A percentile compares a stretch with the other conserved stretches of the same genome.
These are phyloP conservation scores for Sminthurinus signatus DNA, from an alignment of 1,140 invertebrate species.

Conservation along the genomic window DNA sequence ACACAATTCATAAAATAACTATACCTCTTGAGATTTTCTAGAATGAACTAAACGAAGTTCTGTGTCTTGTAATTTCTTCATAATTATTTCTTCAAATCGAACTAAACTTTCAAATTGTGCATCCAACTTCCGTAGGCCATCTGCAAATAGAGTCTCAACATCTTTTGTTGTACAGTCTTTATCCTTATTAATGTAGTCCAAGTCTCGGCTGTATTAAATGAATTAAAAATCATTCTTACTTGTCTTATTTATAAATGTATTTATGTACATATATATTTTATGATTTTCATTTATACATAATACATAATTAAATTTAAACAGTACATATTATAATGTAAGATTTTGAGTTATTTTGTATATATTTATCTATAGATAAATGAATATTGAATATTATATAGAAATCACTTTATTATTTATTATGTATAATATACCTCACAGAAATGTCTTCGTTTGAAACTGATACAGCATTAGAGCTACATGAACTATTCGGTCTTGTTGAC, in stretches of 20 bases:
- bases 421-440: slow-evolving; percentile 24
- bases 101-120: slow-evolving; percentile 31
- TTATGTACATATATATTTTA: no score
- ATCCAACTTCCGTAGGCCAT: slow-evolving; percentile 24
- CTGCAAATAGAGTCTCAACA: slow-evolving; percentile 3
- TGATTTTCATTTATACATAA: no score
- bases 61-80: slow-evolving; percentile 31
- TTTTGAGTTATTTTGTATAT: no score
- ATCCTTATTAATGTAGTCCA: slow-evolving; percentile 1
- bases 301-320: not conserved
- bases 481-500: slow-evolving; percentile 29
- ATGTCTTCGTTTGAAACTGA: slow-evolving; percentile 39
- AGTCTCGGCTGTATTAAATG: slow-evolving; percentile 10
- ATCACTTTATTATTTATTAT: no score
- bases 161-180: not conserved
- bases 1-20: no score
- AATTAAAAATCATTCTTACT: no score
- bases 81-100: slow-evolving; percentile 31
- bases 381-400: no score
- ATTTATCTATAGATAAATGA: no score
- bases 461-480: slow-evolving; percentile 26
- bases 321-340: no score
- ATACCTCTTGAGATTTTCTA: slow-evolving; percentile 22
- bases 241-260: no score
- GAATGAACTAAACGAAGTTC: slow-evolving; percentile 12